phyloP scores from a whole-genome alignment of 2,797 vertebrate species.

The Aphelocoma californica region DNA sequence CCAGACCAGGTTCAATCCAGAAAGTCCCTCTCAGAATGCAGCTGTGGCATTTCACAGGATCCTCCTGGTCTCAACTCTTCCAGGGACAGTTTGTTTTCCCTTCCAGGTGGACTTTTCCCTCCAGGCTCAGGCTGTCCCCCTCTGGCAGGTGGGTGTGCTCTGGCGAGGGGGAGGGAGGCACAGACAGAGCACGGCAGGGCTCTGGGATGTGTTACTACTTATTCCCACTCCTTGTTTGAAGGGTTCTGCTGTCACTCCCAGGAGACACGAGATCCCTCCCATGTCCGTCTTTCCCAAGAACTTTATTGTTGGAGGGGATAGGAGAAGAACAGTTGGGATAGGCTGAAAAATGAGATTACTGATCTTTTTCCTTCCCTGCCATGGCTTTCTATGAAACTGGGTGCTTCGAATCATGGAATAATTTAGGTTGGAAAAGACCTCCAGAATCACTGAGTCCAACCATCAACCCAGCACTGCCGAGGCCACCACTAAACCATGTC shows the following conservation, averaged over 20 bases:
- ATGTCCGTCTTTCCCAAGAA: rapidly evolving
- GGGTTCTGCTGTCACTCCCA: neutral
- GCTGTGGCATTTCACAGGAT: neutral
- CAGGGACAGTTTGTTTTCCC: neutral
- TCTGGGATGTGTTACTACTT: conserved; percentile 18
- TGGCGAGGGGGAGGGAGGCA: neutral
- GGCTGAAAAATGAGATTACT: neutral
- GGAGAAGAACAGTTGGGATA: neutral
- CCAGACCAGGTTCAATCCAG: neutral
- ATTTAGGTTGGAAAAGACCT: neutral
- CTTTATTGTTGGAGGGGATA: neutral
- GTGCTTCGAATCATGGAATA: neutral
- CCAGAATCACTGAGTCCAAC: neutral
- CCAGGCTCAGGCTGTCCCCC: neutral
- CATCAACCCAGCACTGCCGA: neutral
- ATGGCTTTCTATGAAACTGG: rapidly evolving
- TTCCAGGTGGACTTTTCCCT: neutral
- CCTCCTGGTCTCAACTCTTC: neutral
- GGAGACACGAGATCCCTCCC: rapidly evolving
- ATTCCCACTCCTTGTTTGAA: neutral
- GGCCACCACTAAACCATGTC: neutral
- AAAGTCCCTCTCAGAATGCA: neutral
- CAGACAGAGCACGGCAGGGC: neutral
- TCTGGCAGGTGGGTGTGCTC: neutral
- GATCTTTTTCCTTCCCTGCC: neutral